A percentile compares a stretch with the other conserved stretches of the same genome.
Evolutionary conservation across 2,888 invertebrate genomes (phyloP).

Genomic region (Serripes groenlandicus): DNA sequence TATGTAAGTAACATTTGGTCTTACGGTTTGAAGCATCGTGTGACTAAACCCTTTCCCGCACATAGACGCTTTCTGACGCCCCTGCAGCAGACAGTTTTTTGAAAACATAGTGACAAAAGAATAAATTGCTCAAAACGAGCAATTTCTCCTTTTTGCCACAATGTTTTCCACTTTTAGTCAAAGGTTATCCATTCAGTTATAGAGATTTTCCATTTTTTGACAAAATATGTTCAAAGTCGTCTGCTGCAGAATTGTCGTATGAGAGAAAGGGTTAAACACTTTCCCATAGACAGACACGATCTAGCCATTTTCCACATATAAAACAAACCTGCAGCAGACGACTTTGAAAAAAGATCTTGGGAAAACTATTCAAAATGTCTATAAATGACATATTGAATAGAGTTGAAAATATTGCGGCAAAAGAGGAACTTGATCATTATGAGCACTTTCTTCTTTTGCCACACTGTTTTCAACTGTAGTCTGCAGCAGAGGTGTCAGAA

Average conservation of each 20-base stretch:
- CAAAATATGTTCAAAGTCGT: background rate
- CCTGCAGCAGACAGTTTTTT: background rate
- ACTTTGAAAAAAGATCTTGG: background rate
- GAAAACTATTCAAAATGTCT: no score
- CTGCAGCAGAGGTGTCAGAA: no score
- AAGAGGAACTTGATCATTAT: no score
- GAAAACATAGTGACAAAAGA: background rate
- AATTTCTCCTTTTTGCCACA: conserved; percentile 5
- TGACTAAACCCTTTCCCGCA: background rate
- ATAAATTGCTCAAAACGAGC: background rate
- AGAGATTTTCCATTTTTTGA: background rate
- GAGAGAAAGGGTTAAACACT: background rate
- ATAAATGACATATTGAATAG: no score
- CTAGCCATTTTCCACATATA: background rate
- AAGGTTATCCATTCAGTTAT: background rate
- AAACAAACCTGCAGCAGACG: background rate
- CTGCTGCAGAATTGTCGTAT: background rate
- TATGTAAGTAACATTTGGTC: no score
- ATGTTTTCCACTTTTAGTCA: background rate
- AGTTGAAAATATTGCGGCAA: no score
- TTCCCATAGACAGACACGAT: background rate
- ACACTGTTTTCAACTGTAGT: no score
- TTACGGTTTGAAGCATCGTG: no score
- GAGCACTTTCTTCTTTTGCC: no score
- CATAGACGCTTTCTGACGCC: background rate